A percentile compares a stretch with the other conserved stretches of the same genome.
Conservation (phyloP, 2,888 invertebrate genomes). For the Pimpla rufipes region DNA sequence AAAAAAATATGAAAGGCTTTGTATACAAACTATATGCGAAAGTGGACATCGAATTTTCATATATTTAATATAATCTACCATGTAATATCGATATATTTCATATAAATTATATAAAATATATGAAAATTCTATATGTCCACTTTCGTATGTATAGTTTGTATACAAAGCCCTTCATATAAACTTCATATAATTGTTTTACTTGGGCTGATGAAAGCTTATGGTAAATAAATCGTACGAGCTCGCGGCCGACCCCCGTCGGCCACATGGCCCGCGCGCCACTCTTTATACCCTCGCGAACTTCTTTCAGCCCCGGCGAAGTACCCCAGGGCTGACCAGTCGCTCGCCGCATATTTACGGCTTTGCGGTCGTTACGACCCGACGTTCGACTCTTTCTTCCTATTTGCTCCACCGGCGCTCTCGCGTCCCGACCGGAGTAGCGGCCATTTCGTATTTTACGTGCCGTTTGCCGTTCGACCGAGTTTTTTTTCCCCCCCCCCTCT, state of each 20-base stretch:
- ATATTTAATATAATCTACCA: no score
- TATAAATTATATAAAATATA: no score
- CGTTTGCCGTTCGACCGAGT: constrained; percentile 59
- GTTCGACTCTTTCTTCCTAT: constrained; percentile 41
- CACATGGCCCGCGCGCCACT: background rate
- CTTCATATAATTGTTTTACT: no score
- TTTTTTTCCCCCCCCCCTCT: constrained; percentile 28
- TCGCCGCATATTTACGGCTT: constrained; percentile 65
- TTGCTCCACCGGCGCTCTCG: constrained; percentile 42
- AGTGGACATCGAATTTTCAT: no score
- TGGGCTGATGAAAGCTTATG: constrained; percentile 46
- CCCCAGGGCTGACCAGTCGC: constrained; percentile 52
- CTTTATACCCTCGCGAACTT: constrained; percentile 29
- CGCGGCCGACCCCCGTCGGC: background rate
- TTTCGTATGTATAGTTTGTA: no score
- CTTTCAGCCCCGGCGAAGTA: constrained; percentile 45
- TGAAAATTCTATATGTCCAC: no score
- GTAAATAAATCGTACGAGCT: constrained; percentile 50
- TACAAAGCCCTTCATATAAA: no score
- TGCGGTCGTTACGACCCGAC: constrained; percentile 57
- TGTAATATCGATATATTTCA: no score
- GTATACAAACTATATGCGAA: no score
- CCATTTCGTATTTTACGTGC: constrained; percentile 64
- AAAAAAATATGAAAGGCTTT: no score
- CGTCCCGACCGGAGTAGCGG: constrained; percentile 35